A percentile compares a stretch with the other conserved stretches of the same genome.
These are phyloP conservation scores for Spongilla lacustris DNA, from an alignment of 37 sponge, comb jelly and placozoan genomes.

Conservation along the genomic window DNA sequence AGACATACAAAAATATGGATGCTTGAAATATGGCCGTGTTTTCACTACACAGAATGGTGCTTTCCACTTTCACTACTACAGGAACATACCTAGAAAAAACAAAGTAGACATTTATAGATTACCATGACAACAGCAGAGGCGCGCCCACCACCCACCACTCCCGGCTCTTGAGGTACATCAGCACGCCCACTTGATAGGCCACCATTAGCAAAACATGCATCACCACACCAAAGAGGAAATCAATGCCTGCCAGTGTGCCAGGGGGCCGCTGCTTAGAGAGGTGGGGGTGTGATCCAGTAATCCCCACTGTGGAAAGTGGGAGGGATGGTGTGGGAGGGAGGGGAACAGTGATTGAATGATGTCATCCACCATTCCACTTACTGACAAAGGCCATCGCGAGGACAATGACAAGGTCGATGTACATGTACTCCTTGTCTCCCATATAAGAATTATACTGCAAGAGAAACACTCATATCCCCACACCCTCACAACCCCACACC, in stretches of 20 bases:
- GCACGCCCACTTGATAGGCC: constrained; percentile 46
- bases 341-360: too few species aligned
- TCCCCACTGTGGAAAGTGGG: constrained; percentile 62
- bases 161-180: constrained; percentile 47
- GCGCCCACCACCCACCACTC: constrained; percentile 57
- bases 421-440: constrained; percentile 85
- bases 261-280: constrained; percentile 65
- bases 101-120: not conserved
- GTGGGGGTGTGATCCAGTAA: constrained; percentile 62
- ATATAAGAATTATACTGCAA: constrained; percentile 77
- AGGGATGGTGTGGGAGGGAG: not conserved
- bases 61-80: constrained; percentile 40
- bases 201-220: constrained; percentile 55
- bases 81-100: constrained; percentile 51
- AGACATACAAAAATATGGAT: constrained; percentile 81
- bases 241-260: constrained; percentile 69
- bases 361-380: constrained; percentile 37
- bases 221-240: constrained; percentile 59
- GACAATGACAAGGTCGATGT: constrained; percentile 81
- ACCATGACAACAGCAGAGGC: too few species aligned
- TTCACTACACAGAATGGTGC: constrained; percentile 68
- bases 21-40: constrained; percentile 75
- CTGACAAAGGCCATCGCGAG: constrained; percentile 83
- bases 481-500: too few species aligned
- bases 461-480: too few species aligned